These are phyloP conservation scores for Pammene fasciana DNA, from an alignment of 2,888 invertebrate species.

Conservation along the genomic window DNA sequence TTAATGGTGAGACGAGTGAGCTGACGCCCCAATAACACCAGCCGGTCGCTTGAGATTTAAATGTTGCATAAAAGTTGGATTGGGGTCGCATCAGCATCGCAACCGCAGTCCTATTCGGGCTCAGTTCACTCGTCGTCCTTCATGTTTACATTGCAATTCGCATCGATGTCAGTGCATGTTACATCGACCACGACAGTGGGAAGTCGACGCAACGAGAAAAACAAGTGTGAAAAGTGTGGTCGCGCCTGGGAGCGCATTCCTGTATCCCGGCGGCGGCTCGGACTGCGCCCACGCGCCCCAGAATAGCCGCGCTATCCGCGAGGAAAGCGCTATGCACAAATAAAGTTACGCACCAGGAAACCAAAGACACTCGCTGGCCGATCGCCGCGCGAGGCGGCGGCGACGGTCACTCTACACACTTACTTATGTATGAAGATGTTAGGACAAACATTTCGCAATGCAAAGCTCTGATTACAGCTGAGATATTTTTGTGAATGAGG, in stretches of 20 bases:
- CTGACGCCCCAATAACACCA: constrained; percentile 53
- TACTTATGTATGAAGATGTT: constrained; percentile 48
- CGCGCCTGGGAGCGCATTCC: constrained; percentile 54
- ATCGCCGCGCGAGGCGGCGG: constrained; percentile 48
- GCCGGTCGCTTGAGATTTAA: constrained; percentile 57
- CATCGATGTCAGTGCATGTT: constrained; percentile 47
- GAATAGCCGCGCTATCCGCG: constrained; percentile 44
- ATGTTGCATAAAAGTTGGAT: constrained; percentile 56
- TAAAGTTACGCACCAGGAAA: constrained; percentile 59
- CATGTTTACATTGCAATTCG: constrained; percentile 59
- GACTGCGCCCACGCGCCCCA: constrained; percentile 50
- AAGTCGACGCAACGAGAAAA: constrained; percentile 56
- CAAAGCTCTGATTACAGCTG: constrained; percentile 46
- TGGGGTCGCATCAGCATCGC: constrained; percentile 50
- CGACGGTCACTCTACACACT: constrained; percentile 44
- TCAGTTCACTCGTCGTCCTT: constrained; percentile 55
- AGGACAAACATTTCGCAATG: constrained; percentile 56
- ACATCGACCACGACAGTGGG: constrained; percentile 52
- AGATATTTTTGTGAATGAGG: constrained; percentile 44
- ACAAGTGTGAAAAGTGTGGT: constrained; percentile 58
- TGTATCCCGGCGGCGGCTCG: constrained; percentile 49
- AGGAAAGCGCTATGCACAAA: constrained; percentile 79
- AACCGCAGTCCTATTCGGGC: constrained; percentile 45
- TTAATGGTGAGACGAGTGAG: constrained; percentile 66
- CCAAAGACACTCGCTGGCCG: constrained; percentile 64